Evolutionary conservation across 1,140 invertebrate genomes (phyloP).

Genomic region (Ceratoteleas bidentatus): DNA sequence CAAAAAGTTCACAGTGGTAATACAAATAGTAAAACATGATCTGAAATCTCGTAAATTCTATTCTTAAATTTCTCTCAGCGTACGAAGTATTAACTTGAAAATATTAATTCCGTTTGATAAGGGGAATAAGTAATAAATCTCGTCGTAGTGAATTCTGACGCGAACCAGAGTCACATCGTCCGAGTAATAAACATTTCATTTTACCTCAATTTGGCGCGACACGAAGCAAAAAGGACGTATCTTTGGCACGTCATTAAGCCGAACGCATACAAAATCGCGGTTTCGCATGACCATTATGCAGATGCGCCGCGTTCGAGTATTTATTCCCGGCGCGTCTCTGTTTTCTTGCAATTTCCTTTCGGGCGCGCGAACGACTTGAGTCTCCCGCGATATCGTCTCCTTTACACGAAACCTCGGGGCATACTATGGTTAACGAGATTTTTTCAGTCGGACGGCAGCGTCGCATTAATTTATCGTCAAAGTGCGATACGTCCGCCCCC

Average conservation of each 20-base stretch:
- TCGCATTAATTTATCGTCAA: constrained; percentile 41
- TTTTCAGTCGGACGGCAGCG: constrained; percentile 18
- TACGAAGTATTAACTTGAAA: too few relatives aligned
- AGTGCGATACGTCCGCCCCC: not conserved
- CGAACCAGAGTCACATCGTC: too few relatives aligned
- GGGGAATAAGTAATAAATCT: too few relatives aligned
- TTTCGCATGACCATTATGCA: constrained; percentile 25
- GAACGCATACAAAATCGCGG: constrained; percentile 13
- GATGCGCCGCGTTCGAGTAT: constrained; percentile 16
- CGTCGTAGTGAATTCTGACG: too few relatives aligned
- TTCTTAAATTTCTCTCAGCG: too few relatives aligned
- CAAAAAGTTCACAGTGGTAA: too few relatives aligned
- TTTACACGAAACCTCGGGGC: constrained; percentile 9
- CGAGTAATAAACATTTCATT: too few relatives aligned
- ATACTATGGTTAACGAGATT: constrained; percentile 32
- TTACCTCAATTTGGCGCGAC: too few relatives aligned
- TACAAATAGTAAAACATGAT: too few relatives aligned
- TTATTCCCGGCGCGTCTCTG: constrained; percentile 26
- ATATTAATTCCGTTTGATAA: too few relatives aligned
- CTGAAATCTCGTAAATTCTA: too few relatives aligned
- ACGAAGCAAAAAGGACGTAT: too few relatives aligned
- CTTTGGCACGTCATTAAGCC: constrained; percentile 7
- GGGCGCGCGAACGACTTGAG: constrained; percentile 14
- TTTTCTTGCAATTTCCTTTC: constrained; percentile 44
- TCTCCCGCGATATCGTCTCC: constrained; percentile 17